phyloP scores from a whole-genome alignment of 2,888 invertebrate genomes.

The Meliscaeva auricollis region DNA sequence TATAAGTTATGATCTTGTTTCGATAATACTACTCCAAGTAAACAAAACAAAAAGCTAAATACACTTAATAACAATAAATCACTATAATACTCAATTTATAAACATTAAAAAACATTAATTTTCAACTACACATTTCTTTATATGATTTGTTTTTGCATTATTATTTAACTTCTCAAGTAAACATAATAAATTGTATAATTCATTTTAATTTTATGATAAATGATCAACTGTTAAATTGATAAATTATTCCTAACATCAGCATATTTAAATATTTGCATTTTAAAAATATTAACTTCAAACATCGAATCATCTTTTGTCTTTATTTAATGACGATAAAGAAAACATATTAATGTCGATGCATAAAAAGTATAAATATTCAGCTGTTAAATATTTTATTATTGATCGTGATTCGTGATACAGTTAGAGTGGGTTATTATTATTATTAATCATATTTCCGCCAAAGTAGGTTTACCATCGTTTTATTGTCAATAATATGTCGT shows the following conservation, averaged over 20 bases:
- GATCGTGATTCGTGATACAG: conserved; percentile 23
- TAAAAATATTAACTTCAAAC: background rate
- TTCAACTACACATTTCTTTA: too few relatives aligned
- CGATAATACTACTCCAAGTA: too few relatives aligned
- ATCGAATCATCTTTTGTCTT: conserved; percentile 15
- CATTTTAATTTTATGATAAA: conserved; percentile 11
- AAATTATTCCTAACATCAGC: conserved; percentile 7
- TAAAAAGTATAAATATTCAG: background rate
- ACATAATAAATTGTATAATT: conserved; percentile 16
- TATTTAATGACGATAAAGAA: conserved; percentile 6
- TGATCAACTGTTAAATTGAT: conserved; percentile 10
- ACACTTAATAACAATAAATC: too few relatives aligned
- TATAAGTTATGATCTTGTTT: too few relatives aligned
- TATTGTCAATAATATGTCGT: background rate
- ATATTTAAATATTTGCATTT: conserved; percentile 27
- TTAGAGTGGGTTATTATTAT: conserved; percentile 8
- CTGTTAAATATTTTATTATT: background rate
- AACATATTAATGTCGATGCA: conserved; percentile 8
- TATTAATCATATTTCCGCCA: conserved; percentile 3
- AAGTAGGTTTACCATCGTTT: background rate
- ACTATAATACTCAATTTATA: too few relatives aligned
- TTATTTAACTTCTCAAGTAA: conserved; percentile 9
- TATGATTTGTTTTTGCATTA: background rate
- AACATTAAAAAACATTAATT: too few relatives aligned
- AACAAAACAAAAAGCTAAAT: too few relatives aligned